Percentiles rank a stretch among this genome's conserved stretches.
Evolutionary conservation across 2,113 vertebrate genomes (phyloP).

Genomic region (Heptranchias perlo): DNA sequence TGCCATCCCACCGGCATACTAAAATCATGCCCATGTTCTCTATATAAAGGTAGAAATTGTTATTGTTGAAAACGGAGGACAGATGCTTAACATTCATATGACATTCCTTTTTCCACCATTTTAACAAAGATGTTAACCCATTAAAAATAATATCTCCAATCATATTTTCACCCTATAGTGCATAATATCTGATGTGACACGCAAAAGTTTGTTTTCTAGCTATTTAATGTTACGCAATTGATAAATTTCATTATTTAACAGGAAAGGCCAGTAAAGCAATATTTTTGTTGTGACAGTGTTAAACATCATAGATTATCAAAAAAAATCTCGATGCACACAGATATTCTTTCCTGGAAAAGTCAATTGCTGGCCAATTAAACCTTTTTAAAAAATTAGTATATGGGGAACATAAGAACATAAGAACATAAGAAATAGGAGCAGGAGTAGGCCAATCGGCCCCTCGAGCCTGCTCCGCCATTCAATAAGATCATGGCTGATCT

Average conservation of each 20-base stretch:
- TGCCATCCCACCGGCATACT: too few relatives aligned
- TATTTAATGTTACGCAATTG: constrained; percentile 1
- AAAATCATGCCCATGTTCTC: too few relatives aligned
- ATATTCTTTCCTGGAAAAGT: not conserved
- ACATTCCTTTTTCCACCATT: not conserved
- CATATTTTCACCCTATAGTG: not conserved
- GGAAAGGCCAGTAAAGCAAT: not conserved
- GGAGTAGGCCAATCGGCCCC: too few relatives aligned
- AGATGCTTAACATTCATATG: not conserved
- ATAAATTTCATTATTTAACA: not conserved
- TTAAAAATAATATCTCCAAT: not conserved
- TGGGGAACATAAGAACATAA: not conserved
- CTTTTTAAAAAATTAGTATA: not conserved
- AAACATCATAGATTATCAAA: not conserved
- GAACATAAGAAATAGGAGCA: too few relatives aligned
- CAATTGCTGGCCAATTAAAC: not conserved
- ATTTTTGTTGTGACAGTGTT: not conserved
- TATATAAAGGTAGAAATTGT: not conserved
- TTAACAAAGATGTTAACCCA: not conserved
- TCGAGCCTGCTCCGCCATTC: too few relatives aligned
- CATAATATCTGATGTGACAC: not conserved
- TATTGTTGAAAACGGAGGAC: not conserved
- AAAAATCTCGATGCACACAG: not conserved
- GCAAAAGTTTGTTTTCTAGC: not conserved
- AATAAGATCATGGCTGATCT: too few relatives aligned